Evolutionary conservation across 2,113 vertebrate genomes (phyloP).

Genomic region (Lynx canadensis): DNA sequence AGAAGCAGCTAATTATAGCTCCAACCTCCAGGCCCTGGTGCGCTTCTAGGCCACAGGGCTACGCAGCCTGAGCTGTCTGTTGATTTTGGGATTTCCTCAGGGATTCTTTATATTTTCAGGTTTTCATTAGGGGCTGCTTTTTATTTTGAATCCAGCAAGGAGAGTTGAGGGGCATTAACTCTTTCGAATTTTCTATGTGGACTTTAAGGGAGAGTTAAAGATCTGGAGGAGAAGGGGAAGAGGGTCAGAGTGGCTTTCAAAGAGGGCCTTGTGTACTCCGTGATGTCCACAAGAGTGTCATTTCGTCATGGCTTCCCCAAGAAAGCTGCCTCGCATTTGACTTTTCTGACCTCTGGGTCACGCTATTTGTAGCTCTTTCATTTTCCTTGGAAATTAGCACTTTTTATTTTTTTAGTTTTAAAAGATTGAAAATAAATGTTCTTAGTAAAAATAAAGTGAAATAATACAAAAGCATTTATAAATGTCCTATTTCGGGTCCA

Average conservation of each 20-base stretch:
- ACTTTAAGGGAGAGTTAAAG: not conserved
- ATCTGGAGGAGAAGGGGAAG: not conserved
- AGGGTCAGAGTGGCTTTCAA: not conserved
- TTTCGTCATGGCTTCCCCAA: constrained; percentile 39
- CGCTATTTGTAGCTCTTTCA: not conserved
- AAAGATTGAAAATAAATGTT: not conserved
- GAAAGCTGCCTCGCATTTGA: not conserved
- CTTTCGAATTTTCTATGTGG: not conserved
- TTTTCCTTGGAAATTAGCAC: not conserved
- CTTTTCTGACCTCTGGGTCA: not conserved
- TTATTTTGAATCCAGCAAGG: constrained; percentile 10
- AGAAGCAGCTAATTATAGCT: constrained; percentile 73
- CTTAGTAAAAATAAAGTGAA: not conserved
- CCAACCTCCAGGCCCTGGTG: not conserved
- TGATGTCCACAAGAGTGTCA: not conserved
- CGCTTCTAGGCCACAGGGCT: constrained; percentile 39
- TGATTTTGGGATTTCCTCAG: constrained; percentile 60
- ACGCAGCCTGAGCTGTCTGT: constrained; percentile 10
- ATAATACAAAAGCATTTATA: not conserved
- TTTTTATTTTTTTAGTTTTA: not conserved
- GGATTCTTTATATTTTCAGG: constrained; percentile 65
- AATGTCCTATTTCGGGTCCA: not conserved
- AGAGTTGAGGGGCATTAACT: not conserved
- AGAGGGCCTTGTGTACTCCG: not conserved
- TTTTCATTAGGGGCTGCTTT: constrained; percentile 45